Base-by-base conservation (phyloP, 2,113 vertebrate species). In the Daubentonia madagascariensis region DNA sequence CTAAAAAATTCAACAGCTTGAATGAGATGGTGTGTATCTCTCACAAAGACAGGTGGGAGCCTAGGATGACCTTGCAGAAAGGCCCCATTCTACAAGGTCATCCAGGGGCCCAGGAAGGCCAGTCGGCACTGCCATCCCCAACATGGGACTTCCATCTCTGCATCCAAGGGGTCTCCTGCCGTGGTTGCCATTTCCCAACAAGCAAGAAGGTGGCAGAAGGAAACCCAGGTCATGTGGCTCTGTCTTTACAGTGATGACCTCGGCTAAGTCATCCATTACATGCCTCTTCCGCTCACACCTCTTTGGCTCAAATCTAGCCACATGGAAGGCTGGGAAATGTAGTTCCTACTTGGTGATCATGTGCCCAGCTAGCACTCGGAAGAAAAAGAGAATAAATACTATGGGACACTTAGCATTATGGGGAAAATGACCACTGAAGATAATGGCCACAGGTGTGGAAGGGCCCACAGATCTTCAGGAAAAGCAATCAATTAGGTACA, bases 91-190 rank as follows among this genome's bases (percentile, higher is more conserved):
- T 25, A 37, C 50, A 18, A 4, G 11, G 22, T 73, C 10, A 11
- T 9, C 14, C 67, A 65, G 25, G 65, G 32, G 28, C 84, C 6
- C 14, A 40, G 75, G 40, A 5, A 35, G 35, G 22, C 9, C 12
- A 11, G 13, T 37, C 28, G 0, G 37, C 0, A 8, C 57, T 20
- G 5, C 43, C 13, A 0, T 20, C 17, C 57, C 83, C 32, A 17
- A 57, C 25, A 6, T 2, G 4, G 52, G 67, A 25, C 52, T n/a
- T 40, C 40, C 52, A 48, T 30, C 75, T 25, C 37, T 28, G 37
- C 1, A 25, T 2, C 9, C 83, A 48, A 83, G 17, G 11, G 17
- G 28, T 48, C 45, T 9, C 17, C 73, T 14, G 57, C 40, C 35
- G 40, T 30, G 1, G 2, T 17, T 54, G 28, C 40, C 70, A 13